phyloP scores from a whole-genome alignment of 2,888 invertebrate genomes.

The Dryococelus australis region DNA sequence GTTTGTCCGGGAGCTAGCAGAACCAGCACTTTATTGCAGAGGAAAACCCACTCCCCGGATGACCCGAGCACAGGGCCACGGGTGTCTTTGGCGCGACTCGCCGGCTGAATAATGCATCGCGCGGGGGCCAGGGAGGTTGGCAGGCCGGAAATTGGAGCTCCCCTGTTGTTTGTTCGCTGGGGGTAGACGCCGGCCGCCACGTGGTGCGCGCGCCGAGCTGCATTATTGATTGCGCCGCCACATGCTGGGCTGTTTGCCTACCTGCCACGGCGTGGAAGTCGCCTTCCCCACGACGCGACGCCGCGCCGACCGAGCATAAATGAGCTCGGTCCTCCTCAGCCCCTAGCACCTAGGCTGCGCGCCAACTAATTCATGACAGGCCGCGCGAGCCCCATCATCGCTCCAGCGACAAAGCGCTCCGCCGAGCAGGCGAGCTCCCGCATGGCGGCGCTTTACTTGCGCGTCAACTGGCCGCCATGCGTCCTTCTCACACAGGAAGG shows the following conservation, averaged over 20 bases:
- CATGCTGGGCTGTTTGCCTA: conserved; percentile 33
- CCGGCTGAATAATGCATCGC: neutral
- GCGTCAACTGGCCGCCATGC: too few relatives aligned
- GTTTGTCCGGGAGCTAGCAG: neutral
- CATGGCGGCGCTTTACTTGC: too few relatives aligned
- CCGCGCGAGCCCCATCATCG: neutral
- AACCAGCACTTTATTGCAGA: conserved; percentile 6
- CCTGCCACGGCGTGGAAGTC: conserved; percentile 23
- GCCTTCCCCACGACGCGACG: neutral
- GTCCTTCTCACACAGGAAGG: too few relatives aligned
- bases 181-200: neutral
- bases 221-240: conserved; percentile 38
- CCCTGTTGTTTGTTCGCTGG: conserved; percentile 22
- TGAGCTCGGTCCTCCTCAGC: neutral
- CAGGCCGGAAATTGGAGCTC: conserved; percentile 11
- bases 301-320: neutral
- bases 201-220: conserved; percentile 25
- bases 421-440: too few relatives aligned
- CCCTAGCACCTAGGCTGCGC: neutral
- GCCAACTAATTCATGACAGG: neutral
- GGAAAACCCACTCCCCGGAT: neutral
- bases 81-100: conserved; percentile 5
- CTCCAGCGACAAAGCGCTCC: neutral
- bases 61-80: neutral
- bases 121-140: neutral